These are phyloP conservation scores for Trinectes maculatus DNA, from an alignment of 2,113 vertebrate species.

Conservation along the genomic window DNA sequence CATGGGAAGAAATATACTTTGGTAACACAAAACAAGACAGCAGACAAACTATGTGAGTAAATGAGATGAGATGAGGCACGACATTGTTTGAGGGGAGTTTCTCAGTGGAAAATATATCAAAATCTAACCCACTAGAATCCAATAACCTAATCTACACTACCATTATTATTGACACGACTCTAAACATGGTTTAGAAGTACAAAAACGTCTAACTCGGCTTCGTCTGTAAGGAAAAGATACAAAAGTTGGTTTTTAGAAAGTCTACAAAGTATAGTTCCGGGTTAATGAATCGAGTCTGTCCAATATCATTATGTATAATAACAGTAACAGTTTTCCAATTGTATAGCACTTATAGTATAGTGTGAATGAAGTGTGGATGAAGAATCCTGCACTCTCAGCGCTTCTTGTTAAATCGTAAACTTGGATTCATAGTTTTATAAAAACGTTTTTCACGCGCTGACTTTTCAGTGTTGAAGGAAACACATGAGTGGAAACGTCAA, in stretches of 20 bases:
- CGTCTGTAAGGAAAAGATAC: slow-evolving; percentile 67
- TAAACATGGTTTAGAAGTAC: slow-evolving; percentile 60
- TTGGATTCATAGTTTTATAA: too few species aligned
- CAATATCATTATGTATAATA: slow-evolving; percentile 18
- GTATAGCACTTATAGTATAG: slow-evolving; percentile 43
- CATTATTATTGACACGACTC: slow-evolving; percentile 27
- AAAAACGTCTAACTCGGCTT: slow-evolving; percentile 59
- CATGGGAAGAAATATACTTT: slow-evolving; percentile 16
- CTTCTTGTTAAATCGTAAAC: not conserved
- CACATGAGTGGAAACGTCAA: not conserved
- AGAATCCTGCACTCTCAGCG: not conserved
- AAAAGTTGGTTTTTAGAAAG: slow-evolving; percentile 75
- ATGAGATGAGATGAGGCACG: slow-evolving; percentile 11
- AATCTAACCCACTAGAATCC: slow-evolving; percentile 44
- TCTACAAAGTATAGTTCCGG: slow-evolving; percentile 66
- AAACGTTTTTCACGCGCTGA: not conserved
- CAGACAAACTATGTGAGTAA: not conserved
- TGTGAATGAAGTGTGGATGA: not conserved
- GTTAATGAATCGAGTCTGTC: slow-evolving; percentile 47
- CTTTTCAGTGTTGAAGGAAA: not conserved
- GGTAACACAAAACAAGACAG: slow-evolving; percentile 16
- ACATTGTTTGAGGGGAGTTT: slow-evolving; percentile 31
- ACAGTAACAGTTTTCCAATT: slow-evolving; percentile 22
- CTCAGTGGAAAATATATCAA: slow-evolving; percentile 61
- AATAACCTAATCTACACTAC: slow-evolving; percentile 22